These are phyloP conservation scores for Montipora capitata DNA, from an alignment of 92 coral and sea anemone genomes.

Conservation along the genomic window DNA sequence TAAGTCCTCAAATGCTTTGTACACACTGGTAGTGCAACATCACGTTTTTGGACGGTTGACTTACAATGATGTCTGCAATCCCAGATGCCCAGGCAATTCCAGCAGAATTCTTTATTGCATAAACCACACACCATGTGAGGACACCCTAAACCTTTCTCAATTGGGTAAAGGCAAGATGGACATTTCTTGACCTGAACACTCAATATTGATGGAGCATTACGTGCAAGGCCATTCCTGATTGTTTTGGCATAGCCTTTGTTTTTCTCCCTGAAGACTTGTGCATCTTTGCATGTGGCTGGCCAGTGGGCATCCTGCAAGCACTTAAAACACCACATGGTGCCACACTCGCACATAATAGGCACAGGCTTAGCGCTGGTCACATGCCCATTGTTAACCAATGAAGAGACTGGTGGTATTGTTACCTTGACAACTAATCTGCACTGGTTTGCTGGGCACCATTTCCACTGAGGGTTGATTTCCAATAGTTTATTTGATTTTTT, in stretches of 20 bases:
- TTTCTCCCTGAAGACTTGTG: constrained; percentile 64
- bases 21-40: constrained; percentile 59
- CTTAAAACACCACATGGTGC: constrained; percentile 79
- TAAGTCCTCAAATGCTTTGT: constrained; percentile 32
- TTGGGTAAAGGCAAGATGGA: constrained; percentile 90
- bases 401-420: background rate
- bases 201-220: constrained; percentile 29
- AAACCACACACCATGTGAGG: constrained; percentile 87
- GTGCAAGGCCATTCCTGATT: constrained; percentile 22
- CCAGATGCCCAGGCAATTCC: constrained; percentile 80
- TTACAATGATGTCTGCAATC: background rate
- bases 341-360: constrained; percentile 83
- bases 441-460: constrained; percentile 77
- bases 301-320: constrained; percentile 87
- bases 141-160: constrained; percentile 90
- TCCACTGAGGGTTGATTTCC: constrained; percentile 66
- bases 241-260: constrained; percentile 59
- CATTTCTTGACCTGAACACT: constrained; percentile 91
- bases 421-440: constrained; percentile 66
- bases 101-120: constrained; percentile 85
- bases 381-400: background rate
- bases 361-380: constrained; percentile 30
- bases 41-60: constrained; percentile 25
- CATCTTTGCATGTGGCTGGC: constrained; percentile 89
- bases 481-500: constrained; percentile 36